Evolutionary conservation across 2,888 invertebrate species (phyloP), one percentile per base, ranked within the genome.

Genomic region (Eupsilia transversa): DNA sequence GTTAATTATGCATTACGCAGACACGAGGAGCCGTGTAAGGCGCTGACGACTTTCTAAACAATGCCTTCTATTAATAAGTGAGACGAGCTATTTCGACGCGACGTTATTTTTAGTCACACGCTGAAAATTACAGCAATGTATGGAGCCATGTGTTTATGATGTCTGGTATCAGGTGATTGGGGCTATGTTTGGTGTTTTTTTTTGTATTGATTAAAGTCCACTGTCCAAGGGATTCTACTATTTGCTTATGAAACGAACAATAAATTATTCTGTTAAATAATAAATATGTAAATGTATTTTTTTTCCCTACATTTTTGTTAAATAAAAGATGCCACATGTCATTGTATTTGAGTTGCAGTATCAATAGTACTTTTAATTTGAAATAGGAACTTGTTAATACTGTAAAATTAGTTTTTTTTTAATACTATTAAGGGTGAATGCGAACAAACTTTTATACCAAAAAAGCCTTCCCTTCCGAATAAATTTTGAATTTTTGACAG

Each of bases 51-150:
- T 79, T 85, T 77, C 77, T 61, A 79, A 80, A 80, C 83, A 82
- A 64, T 72, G 71, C 60, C 75, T 30, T 83, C 80, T 85, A 87
- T 80, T 73, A 79, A 83, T 87, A 86, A 63, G 17, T 27, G 77
- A 54, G 65, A 56, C 68, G 72, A 59, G 76, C 76, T 85, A 86
- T 80, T 80, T 77, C 57, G n/a, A 79, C 46, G 27, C 56, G 56
- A 1, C 33, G 68, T 63, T 86, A 87, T 86, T 72, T 86, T 80
- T 76, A 80, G 70, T 59, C 41, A 20, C 20, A 17, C 41, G 38
- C 67, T 69, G 60, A 85, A 83, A 75, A 54, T 74, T 71, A 70
- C 38, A 41, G 81, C 68, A 69, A 52, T 67, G 49, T 68, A 59
- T 52, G 46, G 54, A 59, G 33, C 23, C n/a, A 54, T 43, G 30